Base-by-base conservation (phyloP, 2,888 invertebrate genomes). In the Ormyrus labotus region DNA sequence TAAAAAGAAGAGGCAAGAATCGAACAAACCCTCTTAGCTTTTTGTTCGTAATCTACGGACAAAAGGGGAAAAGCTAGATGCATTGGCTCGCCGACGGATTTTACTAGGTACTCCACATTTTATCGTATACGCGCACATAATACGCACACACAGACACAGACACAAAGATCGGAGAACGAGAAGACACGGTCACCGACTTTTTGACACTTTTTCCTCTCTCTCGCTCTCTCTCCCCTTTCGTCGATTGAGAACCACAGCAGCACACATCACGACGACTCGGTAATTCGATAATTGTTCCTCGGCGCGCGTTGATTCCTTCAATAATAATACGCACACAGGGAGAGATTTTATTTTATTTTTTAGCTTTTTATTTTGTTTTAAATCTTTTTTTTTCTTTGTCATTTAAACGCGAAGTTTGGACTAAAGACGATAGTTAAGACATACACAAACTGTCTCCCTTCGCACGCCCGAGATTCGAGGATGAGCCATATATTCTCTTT, bases 121-220 rank as follows among this genome's bases (percentile, higher is more conserved):
- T 34, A 65, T 74, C 57, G 64, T 64, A 45, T 55, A 67, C 50
- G 71, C 71, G 50, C 55, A 50, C 48, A 51, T 34, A 19, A 55
- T 67, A 65, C 48, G 34, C 13, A 72, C 60, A 78, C 53, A 50
- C 67, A 68, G 48, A 61, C 68, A 68, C 19, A 55, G 45, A 61
- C 45, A 60, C 61, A 65, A 19, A 74, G 34, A 81, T 71, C 48
- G 60, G 78, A 81, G 70, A 81, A 81, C 81, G 70, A 78, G 78
- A 78, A 75, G 53, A 81, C 75, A 77, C 73, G 71, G 53, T 78
- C 67, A 61, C 78, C 65, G 73, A 73, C 69, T 67, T 72, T 51
- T 55, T 63, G 34, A 63, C 69, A 61, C 67, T 61, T 61, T 65
- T 60, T 51, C 57, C 47, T 53, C 73, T 55, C 64, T 64, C 64